Evolutionary conservation across 2,888 invertebrate species (phyloP).

Genomic region (Anthophora plumipes): DNA sequence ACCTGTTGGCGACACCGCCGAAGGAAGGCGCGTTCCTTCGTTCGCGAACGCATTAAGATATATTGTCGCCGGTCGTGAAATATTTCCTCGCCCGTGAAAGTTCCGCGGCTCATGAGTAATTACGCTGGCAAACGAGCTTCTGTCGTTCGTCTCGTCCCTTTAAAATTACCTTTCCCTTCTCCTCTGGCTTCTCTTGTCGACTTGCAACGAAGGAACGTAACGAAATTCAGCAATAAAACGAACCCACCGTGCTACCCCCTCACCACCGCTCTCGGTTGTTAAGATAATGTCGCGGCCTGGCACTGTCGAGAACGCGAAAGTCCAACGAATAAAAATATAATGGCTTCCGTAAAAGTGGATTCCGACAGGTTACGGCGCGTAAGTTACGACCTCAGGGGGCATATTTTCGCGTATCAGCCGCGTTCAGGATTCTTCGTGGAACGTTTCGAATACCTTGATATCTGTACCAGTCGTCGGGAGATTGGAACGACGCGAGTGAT

Average conservation of each 20-base stretch:
- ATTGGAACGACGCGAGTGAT: too few relatives aligned
- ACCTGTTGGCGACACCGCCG: slow-evolving; percentile 7
- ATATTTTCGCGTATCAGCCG: slow-evolving; percentile 24
- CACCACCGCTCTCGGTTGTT: slow-evolving; percentile 56
- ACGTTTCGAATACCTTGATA: not conserved
- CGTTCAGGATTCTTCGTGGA: slow-evolving; percentile 23
- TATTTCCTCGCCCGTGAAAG: slow-evolving; percentile 50
- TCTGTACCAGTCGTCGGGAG: too few relatives aligned
- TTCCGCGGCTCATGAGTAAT: slow-evolving; percentile 60
- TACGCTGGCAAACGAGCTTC: slow-evolving; percentile 51
- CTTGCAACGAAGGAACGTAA: slow-evolving; percentile 23
- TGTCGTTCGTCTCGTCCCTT: slow-evolving; percentile 23
- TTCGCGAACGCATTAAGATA: slow-evolving; percentile 51
- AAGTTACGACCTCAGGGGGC: slow-evolving; percentile 47
- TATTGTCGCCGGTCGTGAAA: slow-evolving; percentile 23
- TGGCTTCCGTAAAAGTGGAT: slow-evolving; percentile 54
- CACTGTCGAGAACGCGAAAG: slow-evolving; percentile 22
- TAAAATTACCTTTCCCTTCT: not conserved
- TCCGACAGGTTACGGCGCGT: slow-evolving; percentile 26
- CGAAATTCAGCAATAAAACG: slow-evolving; percentile 61
- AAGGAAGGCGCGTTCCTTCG: slow-evolving; percentile 9
- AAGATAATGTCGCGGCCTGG: slow-evolving; percentile 57
- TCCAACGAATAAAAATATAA: slow-evolving; percentile 64
- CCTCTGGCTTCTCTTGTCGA: not conserved
- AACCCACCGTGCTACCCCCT: slow-evolving; percentile 9